Evolutionary conservation across 2,888 invertebrate species (phyloP).

Genomic region (Ellobium chinense): DNA sequence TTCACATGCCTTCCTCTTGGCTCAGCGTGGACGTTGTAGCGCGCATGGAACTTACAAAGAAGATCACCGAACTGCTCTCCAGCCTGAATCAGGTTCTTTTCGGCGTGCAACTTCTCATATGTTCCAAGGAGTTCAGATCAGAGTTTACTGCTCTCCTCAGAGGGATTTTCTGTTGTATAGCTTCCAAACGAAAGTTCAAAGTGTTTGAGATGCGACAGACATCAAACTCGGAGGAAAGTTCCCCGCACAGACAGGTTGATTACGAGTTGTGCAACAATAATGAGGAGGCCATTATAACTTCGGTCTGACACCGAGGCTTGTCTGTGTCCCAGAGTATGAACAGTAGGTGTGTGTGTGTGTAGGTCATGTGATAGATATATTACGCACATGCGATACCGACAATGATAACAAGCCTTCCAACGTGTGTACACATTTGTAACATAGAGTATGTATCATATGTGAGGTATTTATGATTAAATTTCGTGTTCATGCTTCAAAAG

Average conservation of each 20-base stretch:
- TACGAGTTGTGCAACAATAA: slow-evolving; percentile 53
- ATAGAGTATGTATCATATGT: no score
- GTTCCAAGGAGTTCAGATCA: slow-evolving; percentile 45
- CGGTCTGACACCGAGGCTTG: slow-evolving; percentile 23
- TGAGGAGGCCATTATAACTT: slow-evolving; percentile 34
- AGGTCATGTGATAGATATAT: no score
- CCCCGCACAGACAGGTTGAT: slow-evolving; percentile 50
- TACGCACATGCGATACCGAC: no score
- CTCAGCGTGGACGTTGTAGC: slow-evolving; percentile 49
- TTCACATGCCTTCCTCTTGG: slow-evolving; percentile 51
- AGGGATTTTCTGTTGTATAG: slow-evolving; percentile 38
- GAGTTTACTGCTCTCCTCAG: slow-evolving; percentile 36
- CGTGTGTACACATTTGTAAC: no score
- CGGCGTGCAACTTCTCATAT: slow-evolving; percentile 49
- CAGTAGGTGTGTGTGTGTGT: no score
- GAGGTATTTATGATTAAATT: no score
- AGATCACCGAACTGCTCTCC: slow-evolving; percentile 51
- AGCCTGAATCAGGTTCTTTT: slow-evolving; percentile 50
- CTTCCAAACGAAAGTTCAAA: slow-evolving; percentile 49
- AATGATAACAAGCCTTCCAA: no score
- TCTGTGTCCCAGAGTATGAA: no score
- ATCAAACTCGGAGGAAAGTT: slow-evolving; percentile 29
- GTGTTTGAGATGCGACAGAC: slow-evolving; percentile 52
- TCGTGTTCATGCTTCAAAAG: no score
- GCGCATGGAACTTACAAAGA: slow-evolving; percentile 52